Conservation (phyloP, 2,797 vertebrate genomes). For the Nannoperca australis region DNA sequence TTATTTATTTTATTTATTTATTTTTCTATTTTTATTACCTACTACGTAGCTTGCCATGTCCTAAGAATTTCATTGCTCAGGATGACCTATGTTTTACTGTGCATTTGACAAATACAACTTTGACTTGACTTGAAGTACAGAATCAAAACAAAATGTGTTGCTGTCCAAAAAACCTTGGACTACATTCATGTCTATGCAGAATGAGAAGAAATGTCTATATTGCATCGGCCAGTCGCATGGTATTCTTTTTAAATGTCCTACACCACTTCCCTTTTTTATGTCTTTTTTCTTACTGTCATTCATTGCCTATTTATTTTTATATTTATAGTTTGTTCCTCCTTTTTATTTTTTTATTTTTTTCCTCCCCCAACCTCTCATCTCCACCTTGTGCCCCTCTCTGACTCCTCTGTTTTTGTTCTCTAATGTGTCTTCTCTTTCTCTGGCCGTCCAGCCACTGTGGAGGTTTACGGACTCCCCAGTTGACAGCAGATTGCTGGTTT, state of each 20-base stretch:
- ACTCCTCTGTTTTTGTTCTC: background rate
- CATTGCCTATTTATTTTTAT: background rate
- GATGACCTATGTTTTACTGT: too few relatives aligned
- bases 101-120: too few relatives aligned
- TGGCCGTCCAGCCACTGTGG: slow-evolving; percentile 91
- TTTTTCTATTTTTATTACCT: too few relatives aligned
- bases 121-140: too few relatives aligned
- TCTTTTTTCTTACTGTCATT: background rate
- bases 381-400: background rate
- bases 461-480: slow-evolving; percentile 88
- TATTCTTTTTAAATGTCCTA: background rate
- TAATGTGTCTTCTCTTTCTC: slow-evolving; percentile 14
- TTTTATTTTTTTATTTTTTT: background rate
- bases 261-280: background rate
- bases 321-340: background rate
- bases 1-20: too few relatives aligned
- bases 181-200: too few relatives aligned
- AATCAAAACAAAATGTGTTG: too few relatives aligned
- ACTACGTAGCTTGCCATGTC: too few relatives aligned
- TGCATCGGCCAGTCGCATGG: background rate
- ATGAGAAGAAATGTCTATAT: background rate
- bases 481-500: slow-evolving; percentile 91
- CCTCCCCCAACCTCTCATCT: background rate
- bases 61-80: too few relatives aligned
- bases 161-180: too few relatives aligned